Base-by-base conservation (phyloP, 2,113 vertebrate species). In the Platysternon megacephalum region DNA sequence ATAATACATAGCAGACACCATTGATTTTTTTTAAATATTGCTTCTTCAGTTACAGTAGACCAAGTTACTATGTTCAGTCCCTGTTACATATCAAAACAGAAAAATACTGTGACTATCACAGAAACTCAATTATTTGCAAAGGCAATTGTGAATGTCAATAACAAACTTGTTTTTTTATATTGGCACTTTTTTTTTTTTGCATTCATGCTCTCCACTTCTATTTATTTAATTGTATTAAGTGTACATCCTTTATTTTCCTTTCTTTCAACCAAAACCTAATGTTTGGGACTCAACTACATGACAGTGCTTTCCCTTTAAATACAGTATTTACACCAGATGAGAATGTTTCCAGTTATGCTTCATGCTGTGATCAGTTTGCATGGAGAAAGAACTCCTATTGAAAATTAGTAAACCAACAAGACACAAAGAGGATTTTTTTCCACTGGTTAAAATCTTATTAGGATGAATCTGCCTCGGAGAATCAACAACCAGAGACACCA, bases 311-410 rank as follows among this genome's bases (percentile, higher is more conserved):
- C 22, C 39, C 72, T 42, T 74, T 74, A 42, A 94, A 21, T 95
- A 61, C 94, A 87, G 87, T 49, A 2, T 93, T 95, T 86, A 86
- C 72, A 14, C 93, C 93, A 72, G 96, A 93, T 10, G 90, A 96
- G 87, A 93, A 92, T 93, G 96, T 95, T 96, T 92, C 87, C 94
- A 79, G 53, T 93, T 86, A 39, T 26, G 87, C 39, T 42, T 52
- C 81, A 91, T 89, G 87, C 88, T 81, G 87, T 78, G 93, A 55
- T 89, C 82, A 78, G 94, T 93, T 89, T 89, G 87, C 61, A 65
- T 35, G 32, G 17, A 68, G 65, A 84, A 95, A 95, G 22, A 79
- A 44, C 83, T 95, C 46, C 74, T 26, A 11, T 76, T 89, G 96
- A 89, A 94, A 92, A 88, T 46, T 48, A 93, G 80, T 44, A 89